Base-by-base conservation (phyloP, 2,113 vertebrate species). In the Aix galericulata region DNA sequence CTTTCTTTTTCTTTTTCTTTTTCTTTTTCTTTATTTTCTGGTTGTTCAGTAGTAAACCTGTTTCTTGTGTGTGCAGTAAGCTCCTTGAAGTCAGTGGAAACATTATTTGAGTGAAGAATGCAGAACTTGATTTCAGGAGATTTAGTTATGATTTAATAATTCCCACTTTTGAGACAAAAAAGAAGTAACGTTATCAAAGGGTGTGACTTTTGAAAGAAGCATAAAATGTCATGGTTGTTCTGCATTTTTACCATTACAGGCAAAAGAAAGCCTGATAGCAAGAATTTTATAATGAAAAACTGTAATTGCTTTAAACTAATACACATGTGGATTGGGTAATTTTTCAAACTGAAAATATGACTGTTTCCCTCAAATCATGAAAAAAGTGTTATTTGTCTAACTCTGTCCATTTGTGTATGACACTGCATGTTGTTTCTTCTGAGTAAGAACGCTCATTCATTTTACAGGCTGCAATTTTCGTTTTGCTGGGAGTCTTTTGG, bases 391-490 rank as follows among this genome's bases (percentile, higher is more conserved):
- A 27, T 71, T 34, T 36, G 17, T 52, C 52, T 32, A n/a, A 18
- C 60, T 48, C 59, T 50, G n/a, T 77, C 27, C 27, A 38, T 12
- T 15, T 67, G 38, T 22, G 23, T 36, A 21, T 32, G 76, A 29
- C 64, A 52, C 53, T 84, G n/a, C 13, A 25, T 44, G 38, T 22
- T 86, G 55, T 68, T 87, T 75, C 77, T 89, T 40, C 34, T 2
- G 1, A 85, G 63, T 71, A 63, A 88, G 52, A 79, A 38, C 40
- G 13, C 6, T 77, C 56, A 9, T 94, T 91, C 40, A 5, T 95
- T 96, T 97, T 88, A 58, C 95, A 98, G 98, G 96, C 93, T 91
- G 56, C 52, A 31, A 42, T 93, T 77, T 60, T 98, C 1, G 18
- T 93, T 83, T 85, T 89, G 36, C 82, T 98, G 93, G 95, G 95